Base-by-base conservation (phyloP, 2,888 invertebrate genomes). In the Stictocephala bisonia region DNA sequence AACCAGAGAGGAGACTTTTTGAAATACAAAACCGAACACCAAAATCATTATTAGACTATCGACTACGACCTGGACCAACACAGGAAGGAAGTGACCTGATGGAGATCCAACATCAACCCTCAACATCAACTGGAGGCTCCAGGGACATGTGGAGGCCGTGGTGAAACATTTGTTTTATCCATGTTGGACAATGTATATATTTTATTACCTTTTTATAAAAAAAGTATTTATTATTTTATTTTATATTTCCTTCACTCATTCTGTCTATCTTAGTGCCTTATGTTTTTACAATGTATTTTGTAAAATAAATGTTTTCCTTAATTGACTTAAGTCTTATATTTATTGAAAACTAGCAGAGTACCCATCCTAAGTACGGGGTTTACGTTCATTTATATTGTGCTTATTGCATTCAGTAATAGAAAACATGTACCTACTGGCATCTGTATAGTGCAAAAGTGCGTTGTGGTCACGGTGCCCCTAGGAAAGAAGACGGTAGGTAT, bases 141-240 rank as follows among this genome's bases (percentile, higher is more conserved):
- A 26, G 60, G 35, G 70, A 86, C 77, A 88, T 88, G 85, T 88
- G 88, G 88, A 84, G 88, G 71, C 88, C 88, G 0, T 88, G 88
- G 88, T 88, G 81, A 82, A 58, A 74, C 29, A n/a, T n/a, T 66
- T 1, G 6, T 26, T 48, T 48, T 7, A 51, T 9, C n/a, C 4
- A 58, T 58, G n/a, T 27, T 26, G 6, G n/a, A 58, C 27, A 26
- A 26, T 24, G 11, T 26, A 27, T n/a, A 58, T 7, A 58, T 13
- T 26, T 24, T 29, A 15, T 27, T 7, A 53, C 26, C 15, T 7
- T 7, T 48, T 7, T 48, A 48, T 9, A 35, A 9, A 35, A 9
- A 9, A 9, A 11, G 7, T 35, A 35, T 35, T 35, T 35, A 35
- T 35, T 35, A 9, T 9, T 35, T 35, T 35, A 11, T 35, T 13